Percentiles rank a stretch among this genome's conserved stretches.
phyloP scores from a whole-genome alignment of 64 coral and sea anemone species.

The Montipora cactus region DNA sequence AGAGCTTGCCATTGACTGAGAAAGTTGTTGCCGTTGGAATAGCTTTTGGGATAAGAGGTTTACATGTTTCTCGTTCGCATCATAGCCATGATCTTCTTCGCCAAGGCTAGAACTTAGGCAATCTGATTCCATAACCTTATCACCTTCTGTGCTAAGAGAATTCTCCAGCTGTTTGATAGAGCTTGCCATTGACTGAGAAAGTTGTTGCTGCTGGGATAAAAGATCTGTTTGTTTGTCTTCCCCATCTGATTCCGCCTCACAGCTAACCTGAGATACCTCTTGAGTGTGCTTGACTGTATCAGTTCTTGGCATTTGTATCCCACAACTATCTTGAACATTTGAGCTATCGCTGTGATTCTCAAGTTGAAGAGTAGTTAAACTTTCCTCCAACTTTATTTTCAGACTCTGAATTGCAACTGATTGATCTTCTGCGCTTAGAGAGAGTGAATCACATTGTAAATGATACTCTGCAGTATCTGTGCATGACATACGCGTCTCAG shows the following conservation, averaged over 20 bases:
- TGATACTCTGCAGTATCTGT: neutral
- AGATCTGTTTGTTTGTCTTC: neutral
- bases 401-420: neutral
- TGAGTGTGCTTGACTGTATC: neutral
- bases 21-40: neutral
- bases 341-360: no score
- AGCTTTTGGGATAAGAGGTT: no score
- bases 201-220: neutral
- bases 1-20: neutral
- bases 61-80: no score
- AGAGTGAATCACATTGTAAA: no score
- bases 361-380: no score
- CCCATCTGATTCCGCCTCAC: neutral
- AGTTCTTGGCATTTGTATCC: neutral
- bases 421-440: neutral
- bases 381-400: neutral
- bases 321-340: no score
- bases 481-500: neutral
- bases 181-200: neutral
- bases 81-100: neutral
- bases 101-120: neutral
- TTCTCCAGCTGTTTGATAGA: neutral
- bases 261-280: neutral
- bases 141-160: neutral
- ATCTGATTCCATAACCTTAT: neutral